Percentiles rank a stretch among this genome's conserved stretches.
phyloP scores from a whole-genome alignment of 2,888 invertebrate genomes.

The Phasia obesa region DNA sequence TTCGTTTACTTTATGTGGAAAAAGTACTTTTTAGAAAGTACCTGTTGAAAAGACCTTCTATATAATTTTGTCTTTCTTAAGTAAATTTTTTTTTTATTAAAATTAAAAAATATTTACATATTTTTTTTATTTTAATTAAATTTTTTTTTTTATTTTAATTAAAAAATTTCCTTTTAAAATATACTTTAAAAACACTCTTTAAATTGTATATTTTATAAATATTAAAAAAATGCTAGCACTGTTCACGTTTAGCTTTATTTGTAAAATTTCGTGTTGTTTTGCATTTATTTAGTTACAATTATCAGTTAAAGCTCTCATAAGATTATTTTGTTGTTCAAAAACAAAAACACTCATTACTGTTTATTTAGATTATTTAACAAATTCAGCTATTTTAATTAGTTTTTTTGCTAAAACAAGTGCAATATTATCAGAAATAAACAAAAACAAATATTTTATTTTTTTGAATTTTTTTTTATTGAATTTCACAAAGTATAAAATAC shows the following conservation, averaged over 20 bases:
- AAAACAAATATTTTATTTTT: neutral
- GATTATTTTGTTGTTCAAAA: constrained; percentile 17
- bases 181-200: no score
- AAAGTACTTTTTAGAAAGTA: no score
- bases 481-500: neutral
- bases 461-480: neutral
- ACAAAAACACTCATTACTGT: constrained; percentile 10
- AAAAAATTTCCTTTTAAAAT: no score
- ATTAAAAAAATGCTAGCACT: neutral
- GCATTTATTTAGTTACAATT: constrained; percentile 1
- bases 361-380: constrained; percentile 10
- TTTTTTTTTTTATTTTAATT: no score
- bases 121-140: no score
- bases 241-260: neutral
- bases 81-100: no score
- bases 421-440: constrained; percentile 32
- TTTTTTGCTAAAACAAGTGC: constrained; percentile 31
- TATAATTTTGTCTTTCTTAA: no score
- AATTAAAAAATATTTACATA: no score
- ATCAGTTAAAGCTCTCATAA: neutral
- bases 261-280: neutral
- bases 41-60: no score
- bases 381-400: constrained; percentile 31
- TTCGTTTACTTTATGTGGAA: no score
- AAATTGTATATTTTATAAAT: no score